These are phyloP conservation scores for Digitonthophagus gazella DNA, from an alignment of 2,888 invertebrate species.

Conservation along the genomic window DNA sequence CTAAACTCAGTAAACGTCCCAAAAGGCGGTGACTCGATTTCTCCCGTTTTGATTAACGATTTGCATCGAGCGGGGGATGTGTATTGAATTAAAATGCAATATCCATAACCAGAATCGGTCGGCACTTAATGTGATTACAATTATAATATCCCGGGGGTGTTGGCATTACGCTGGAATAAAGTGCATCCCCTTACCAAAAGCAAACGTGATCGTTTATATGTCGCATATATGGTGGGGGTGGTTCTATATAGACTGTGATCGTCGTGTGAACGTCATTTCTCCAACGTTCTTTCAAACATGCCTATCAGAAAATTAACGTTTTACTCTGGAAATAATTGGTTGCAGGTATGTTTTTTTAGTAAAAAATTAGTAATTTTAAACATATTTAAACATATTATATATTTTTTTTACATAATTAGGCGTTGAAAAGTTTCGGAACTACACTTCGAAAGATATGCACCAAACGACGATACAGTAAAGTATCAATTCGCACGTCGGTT, in stretches of 20 bases:
- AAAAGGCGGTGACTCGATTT: neutral
- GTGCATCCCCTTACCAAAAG: neutral
- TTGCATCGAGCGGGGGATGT: neutral
- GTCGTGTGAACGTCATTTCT: neutral
- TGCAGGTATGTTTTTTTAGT: slow-evolving; percentile 38
- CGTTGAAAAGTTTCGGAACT: slow-evolving; percentile 40
- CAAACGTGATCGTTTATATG: neutral
- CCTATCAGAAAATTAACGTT: neutral
- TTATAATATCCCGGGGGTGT: neutral
- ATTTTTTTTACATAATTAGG: slow-evolving; percentile 34
- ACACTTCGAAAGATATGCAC: slow-evolving; percentile 37
- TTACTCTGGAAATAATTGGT: slow-evolving; percentile 35
- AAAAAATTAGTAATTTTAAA: neutral
- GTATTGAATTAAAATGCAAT: neutral
- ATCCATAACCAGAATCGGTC: neutral
- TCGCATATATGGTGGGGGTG: neutral
- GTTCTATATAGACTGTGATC: neutral
- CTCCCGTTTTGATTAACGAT: neutral
- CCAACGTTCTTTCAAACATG: neutral
- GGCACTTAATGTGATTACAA: neutral
- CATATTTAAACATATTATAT: slow-evolving; percentile 26
- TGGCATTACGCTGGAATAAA: neutral
- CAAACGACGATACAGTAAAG: slow-evolving; percentile 35
- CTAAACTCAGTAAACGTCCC: neutral
- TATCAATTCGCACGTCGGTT: slow-evolving; percentile 40